Conservation (phyloP, 2,888 invertebrate species). For the Sympetrum striolatum region DNA sequence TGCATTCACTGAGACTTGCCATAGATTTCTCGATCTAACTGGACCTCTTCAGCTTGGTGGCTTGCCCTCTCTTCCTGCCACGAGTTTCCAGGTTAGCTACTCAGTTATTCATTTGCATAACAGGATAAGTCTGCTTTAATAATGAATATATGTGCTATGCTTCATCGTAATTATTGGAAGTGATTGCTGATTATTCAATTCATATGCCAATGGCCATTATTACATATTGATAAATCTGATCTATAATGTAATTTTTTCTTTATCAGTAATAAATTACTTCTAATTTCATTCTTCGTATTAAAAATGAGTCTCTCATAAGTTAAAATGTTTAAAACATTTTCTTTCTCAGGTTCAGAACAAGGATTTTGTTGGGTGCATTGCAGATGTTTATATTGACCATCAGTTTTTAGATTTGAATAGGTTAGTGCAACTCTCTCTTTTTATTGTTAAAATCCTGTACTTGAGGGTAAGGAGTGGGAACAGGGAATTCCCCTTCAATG, state of each 20-base stretch:
- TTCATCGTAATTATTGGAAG: too few species aligned
- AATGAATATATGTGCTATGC: too few species aligned
- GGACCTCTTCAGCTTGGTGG: conserved; percentile 91
- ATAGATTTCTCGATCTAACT: conserved; percentile 87
- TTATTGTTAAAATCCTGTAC: neutral
- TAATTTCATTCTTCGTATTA: too few species aligned
- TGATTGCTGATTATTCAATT: too few species aligned
- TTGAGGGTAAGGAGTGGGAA: neutral
- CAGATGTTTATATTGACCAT: conserved; percentile 85
- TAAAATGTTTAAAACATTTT: neutral
- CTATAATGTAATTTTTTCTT: too few species aligned
- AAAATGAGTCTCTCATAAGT: too few species aligned
- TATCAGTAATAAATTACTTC: too few species aligned
- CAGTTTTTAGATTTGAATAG: conserved; percentile 85
- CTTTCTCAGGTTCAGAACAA: conserved; percentile 78
- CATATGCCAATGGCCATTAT: neutral
- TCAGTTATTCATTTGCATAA: conserved; percentile 54
- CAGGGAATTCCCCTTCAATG: too few species aligned
- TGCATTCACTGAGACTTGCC: conserved; percentile 61
- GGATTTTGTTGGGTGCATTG: conserved; percentile 90
- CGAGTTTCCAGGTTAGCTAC: conserved; percentile 47
- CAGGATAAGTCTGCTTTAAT: too few species aligned
- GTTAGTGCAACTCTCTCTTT: conserved; percentile 55
- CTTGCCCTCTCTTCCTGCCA: conserved; percentile 76
- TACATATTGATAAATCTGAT: neutral